A percentile compares a stretch with the other conserved stretches of the same genome.
Evolutionary conservation across 2,113 vertebrate species (phyloP).

Genomic region (Anser brachyrhynchus): DNA sequence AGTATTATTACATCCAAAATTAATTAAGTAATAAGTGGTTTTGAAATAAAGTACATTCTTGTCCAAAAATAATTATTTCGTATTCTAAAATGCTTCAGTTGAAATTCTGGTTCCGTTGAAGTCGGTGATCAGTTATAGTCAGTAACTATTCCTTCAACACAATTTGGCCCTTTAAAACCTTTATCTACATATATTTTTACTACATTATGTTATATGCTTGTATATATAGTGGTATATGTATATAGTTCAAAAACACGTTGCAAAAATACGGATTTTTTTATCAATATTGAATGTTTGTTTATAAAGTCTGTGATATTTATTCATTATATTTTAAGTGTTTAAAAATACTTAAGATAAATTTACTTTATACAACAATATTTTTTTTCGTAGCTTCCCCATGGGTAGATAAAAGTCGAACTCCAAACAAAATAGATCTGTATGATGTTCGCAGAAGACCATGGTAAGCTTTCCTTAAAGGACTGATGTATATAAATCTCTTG

Average conservation of each 20-base stretch:
- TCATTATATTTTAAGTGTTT: neutral
- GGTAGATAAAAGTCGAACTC: slow-evolving; percentile 93
- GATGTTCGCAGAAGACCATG: slow-evolving; percentile 97
- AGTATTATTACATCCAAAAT: neutral
- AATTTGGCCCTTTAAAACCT: neutral
- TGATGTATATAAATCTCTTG: neutral
- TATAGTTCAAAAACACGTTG: neutral
- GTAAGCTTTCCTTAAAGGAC: slow-evolving; percentile 74
- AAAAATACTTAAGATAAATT: neutral
- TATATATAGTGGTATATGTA: neutral
- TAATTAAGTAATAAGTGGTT: neutral
- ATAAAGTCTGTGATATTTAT: neutral
- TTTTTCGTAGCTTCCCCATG: slow-evolving; percentile 88
- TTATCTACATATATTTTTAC: neutral
- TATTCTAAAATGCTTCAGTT: neutral
- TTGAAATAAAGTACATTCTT: neutral
- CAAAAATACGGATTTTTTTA: neutral
- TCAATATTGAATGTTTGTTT: neutral
- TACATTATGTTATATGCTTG: neutral
- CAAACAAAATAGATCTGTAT: slow-evolving; percentile 96
- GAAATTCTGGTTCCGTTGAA: neutral
- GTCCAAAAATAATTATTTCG: neutral
- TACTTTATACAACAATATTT: neutral
- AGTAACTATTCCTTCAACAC: neutral
- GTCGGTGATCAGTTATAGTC: neutral